phyloP scores from a whole-genome alignment of 2,113 vertebrate species.

The Cyprinodon tularosa region DNA sequence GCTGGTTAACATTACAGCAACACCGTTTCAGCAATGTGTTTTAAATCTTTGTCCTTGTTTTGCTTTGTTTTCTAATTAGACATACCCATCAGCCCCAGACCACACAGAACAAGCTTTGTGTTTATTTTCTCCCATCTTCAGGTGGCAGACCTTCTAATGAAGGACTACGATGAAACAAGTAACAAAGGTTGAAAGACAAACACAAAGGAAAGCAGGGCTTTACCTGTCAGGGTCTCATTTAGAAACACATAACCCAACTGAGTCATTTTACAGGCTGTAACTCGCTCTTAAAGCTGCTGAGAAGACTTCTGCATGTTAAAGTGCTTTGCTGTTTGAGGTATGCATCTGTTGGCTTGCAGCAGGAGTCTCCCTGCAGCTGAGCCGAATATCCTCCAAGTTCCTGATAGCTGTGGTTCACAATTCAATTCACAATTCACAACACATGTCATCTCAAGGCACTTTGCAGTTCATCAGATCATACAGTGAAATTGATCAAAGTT shows the following conservation, averaged over 20 bases:
- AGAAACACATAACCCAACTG: conserved; percentile 2
- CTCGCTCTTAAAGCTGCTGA: conserved; percentile 24
- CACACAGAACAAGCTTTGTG: neutral
- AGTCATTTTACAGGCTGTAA: conserved; percentile 53
- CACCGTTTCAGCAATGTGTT: too few relatives aligned
- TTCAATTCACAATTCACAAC: too few relatives aligned
- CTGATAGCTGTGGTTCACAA: neutral
- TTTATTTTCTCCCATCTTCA: neutral
- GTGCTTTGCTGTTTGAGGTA: conserved; percentile 18
- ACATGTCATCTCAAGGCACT: too few relatives aligned
- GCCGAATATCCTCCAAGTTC: neutral
- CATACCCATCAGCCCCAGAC: neutral
- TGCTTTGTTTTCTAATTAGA: too few relatives aligned
- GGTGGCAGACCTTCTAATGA: neutral
- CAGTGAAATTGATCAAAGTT: too few relatives aligned
- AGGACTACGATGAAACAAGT: neutral
- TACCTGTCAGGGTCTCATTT: conserved; percentile 1
- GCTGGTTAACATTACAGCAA: too few relatives aligned
- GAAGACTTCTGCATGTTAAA: conserved; percentile 3
- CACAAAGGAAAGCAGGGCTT: neutral
- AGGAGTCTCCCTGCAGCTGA: conserved; percentile 6
- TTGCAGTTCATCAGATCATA: too few relatives aligned
- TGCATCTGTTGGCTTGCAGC: conserved; percentile 22
- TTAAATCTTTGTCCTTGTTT: too few relatives aligned
- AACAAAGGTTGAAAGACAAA: neutral